Base-by-base conservation (phyloP, 2,113 vertebrate genomes). In the Ictalurus punctatus region DNA sequence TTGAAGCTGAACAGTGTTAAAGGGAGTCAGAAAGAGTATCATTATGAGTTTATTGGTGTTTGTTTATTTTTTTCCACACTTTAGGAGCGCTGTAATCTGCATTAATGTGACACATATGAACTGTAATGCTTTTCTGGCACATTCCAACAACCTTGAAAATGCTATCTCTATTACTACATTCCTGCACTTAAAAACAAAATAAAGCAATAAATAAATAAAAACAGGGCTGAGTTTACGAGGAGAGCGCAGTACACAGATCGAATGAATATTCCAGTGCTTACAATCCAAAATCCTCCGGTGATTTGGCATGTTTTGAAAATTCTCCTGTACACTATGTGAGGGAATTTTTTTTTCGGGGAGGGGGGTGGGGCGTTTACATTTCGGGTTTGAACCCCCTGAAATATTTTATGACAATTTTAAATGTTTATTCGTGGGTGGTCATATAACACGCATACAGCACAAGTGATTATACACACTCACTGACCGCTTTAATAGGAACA, bases 101-200 rank as follows among this genome's bases (percentile, higher is more conserved):
- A 93, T 92, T 94, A 95, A 95, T 93, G 90, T 90, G 89, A 93
- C 84, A 87, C 94, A 94, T 58, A 92, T 93, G 91, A 92, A 90
- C 86, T 59, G 85, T 25, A 17, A 17, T 84, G 89, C 86, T 63
- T 83, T 67, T 89, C 80, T 86, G 88, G 52, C 52, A 78, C 90
- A 91, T 94, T 94, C 92, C 90, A 61, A 84, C 56, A 0, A 23
- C 19, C 85, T 86, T 85, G 86, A 87, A 93, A 93, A 92, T 48
- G 34, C 56, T 80, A 92, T 89, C 90, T 90, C 92, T 91, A 92
- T 89, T 92, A 91, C 48, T 90, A 91, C 90, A 52, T 81, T 63
- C 40, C 19, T 81, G 74, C 63, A 37, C 63, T 71, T 71, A 13
- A 81, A 81, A 81, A 65, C 27, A 44, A 21, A 25, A 27, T 27